Conservation (phyloP, 2,113 vertebrate genomes). For the Caretta caretta region DNA sequence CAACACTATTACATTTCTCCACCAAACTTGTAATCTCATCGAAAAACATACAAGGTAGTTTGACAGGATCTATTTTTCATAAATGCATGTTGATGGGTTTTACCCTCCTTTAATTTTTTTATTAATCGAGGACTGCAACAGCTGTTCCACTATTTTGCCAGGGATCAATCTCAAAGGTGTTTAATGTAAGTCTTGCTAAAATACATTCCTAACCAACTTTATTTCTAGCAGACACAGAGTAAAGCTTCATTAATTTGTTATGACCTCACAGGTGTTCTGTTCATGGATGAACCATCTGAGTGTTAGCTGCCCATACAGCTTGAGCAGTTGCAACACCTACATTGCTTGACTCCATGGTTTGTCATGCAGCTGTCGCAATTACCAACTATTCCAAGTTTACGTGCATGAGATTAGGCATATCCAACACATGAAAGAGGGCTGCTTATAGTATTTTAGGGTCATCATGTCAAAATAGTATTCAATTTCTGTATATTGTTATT, state of each 20-base stretch:
- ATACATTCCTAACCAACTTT: background rate
- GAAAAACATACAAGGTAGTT: too few relatives aligned
- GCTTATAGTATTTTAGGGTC: background rate
- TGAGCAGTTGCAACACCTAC: background rate
- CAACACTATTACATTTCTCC: too few relatives aligned
- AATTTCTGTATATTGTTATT: background rate
- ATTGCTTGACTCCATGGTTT: background rate
- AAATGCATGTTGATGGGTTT: background rate
- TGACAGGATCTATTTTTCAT: too few relatives aligned
- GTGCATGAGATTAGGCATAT: background rate
- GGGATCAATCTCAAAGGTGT: background rate
- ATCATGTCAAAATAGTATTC: background rate
- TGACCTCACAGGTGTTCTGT: background rate
- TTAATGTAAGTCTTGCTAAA: background rate
- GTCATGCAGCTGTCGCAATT: background rate
- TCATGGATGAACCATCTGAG: background rate
- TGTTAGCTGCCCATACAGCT: background rate
- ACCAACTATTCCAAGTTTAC: background rate
- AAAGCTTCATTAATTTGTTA: background rate
- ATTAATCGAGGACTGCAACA: background rate
- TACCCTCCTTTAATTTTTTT: background rate
- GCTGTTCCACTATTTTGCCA: background rate
- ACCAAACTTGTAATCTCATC: too few relatives aligned
- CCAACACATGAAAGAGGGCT: background rate
- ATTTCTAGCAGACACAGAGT: background rate